Evolutionary conservation across 1,140 invertebrate genomes (phyloP).

Genomic region (Papilio aristodemus): DNA sequence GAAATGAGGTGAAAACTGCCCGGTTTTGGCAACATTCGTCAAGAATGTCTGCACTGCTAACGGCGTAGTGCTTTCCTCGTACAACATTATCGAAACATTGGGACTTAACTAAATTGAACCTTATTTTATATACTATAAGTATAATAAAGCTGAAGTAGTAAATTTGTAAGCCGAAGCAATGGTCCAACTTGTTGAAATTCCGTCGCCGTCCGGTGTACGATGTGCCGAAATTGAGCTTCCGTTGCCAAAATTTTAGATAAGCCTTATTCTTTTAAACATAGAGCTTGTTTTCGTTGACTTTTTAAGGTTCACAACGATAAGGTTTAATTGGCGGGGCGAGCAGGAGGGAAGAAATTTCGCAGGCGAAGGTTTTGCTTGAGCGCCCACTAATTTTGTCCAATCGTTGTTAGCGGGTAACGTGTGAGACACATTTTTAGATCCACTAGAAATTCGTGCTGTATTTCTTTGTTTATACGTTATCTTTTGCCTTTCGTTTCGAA

Average conservation of each 20-base stretch:
- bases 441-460: constrained; percentile 21
- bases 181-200: constrained; percentile 77
- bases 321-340: constrained; percentile 54
- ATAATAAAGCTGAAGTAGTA: constrained; percentile 39
- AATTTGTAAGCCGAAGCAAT: constrained; percentile 52
- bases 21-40: constrained; percentile 74
- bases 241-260: constrained; percentile 40
- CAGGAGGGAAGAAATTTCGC: constrained; percentile 73
- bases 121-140: constrained; percentile 47
- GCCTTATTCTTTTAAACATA: constrained; percentile 49
- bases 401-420: constrained; percentile 57
- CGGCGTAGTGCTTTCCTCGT: constrained; percentile 49
- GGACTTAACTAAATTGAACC: constrained; percentile 48
- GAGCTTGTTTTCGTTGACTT: constrained; percentile 51
- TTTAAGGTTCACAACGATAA: constrained; percentile 37
- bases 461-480: constrained; percentile 36
- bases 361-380: constrained; percentile 68
- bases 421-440: constrained; percentile 55
- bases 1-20: constrained; percentile 72
- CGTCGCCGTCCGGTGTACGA: constrained; percentile 60
- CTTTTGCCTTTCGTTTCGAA: constrained; percentile 35
- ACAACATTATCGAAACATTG: constrained; percentile 34
- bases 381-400: constrained; percentile 63
- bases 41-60: constrained; percentile 66
- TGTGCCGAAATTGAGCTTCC: constrained; percentile 57